Conservation (phyloP, 2,797 vertebrate species). For the Pangasius macronema region DNA sequence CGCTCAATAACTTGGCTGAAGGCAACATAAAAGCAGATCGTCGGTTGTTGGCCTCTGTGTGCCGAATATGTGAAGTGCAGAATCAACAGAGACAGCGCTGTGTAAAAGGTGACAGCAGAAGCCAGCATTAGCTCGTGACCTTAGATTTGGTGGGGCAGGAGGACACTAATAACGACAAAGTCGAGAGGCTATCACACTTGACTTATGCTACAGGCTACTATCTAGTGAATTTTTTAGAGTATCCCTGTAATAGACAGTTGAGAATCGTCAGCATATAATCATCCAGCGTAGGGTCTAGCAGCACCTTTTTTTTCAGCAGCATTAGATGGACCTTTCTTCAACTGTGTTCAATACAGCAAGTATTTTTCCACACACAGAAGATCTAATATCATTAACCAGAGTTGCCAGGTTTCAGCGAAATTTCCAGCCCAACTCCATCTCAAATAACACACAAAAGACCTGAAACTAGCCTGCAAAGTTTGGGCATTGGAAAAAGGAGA, state of each 20-base stretch:
- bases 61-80: background rate
- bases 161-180: constrained; percentile 2
- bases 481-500: background rate
- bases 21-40: background rate
- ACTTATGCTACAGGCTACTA: background rate
- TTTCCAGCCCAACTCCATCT: background rate
- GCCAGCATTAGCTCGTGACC: background rate
- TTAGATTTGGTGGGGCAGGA: background rate
- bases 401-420: background rate
- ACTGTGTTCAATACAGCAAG: background rate
- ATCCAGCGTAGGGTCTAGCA: background rate
- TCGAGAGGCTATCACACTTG: constrained; percentile 8
- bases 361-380: background rate
- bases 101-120: background rate
- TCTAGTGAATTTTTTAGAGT: background rate
- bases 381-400: background rate
- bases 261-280: background rate
- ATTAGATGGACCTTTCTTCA: background rate
- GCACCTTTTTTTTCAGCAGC: background rate
- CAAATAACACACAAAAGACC: background rate
- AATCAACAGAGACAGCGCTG: background rate
- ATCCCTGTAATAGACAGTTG: background rate
- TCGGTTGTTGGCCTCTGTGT: background rate
- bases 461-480: background rate
- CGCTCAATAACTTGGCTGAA: background rate